Evolutionary conservation across 1,140 invertebrate species (phyloP).

Genomic region (Antheraea mylitta): DNA sequence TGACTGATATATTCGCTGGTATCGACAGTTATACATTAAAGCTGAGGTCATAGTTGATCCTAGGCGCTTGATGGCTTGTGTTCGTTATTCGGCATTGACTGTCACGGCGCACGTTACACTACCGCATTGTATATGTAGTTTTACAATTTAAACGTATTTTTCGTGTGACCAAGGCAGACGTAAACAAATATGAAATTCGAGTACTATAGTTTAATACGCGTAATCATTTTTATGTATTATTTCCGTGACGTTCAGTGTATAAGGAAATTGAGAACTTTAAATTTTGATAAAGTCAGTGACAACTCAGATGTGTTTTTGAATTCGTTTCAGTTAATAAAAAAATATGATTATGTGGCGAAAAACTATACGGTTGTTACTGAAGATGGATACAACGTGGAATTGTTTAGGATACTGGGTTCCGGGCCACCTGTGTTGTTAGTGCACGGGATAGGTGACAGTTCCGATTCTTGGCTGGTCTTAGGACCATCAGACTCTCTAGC

Average conservation of each 20-base stretch:
- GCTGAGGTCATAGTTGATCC: conserved; percentile 16
- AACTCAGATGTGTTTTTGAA: conserved; percentile 37
- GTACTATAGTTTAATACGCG: conserved; percentile 18
- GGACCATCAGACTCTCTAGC: conserved; percentile 50
- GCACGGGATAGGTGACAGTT: conserved; percentile 60
- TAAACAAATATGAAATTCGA: conserved; percentile 31
- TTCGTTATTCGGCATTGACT: conserved; percentile 28
- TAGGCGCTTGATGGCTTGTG: background rate
- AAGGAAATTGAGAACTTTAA: conserved; percentile 9
- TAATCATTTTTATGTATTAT: conserved; percentile 24
- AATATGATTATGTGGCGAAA: conserved; percentile 44
- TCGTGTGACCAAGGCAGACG: conserved; percentile 29
- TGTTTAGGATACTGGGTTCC: conserved; percentile 46
- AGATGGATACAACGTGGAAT: conserved; percentile 54
- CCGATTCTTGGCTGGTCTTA: conserved; percentile 58
- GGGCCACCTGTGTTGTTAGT: conserved; percentile 58
- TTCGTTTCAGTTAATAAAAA: conserved; percentile 45
- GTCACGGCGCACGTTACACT: conserved; percentile 15
- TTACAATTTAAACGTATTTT: conserved; percentile 22
- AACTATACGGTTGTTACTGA: conserved; percentile 45
- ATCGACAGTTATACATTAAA: background rate
- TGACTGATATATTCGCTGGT: background rate
- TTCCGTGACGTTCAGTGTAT: conserved; percentile 20
- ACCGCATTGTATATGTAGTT: conserved; percentile 5
- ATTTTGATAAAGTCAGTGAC: conserved; percentile 3